Evolutionary conservation across 1,140 invertebrate species (phyloP), one percentile per base, ranked within the genome.

Genomic region (Scaptomyza graminum): DNA sequence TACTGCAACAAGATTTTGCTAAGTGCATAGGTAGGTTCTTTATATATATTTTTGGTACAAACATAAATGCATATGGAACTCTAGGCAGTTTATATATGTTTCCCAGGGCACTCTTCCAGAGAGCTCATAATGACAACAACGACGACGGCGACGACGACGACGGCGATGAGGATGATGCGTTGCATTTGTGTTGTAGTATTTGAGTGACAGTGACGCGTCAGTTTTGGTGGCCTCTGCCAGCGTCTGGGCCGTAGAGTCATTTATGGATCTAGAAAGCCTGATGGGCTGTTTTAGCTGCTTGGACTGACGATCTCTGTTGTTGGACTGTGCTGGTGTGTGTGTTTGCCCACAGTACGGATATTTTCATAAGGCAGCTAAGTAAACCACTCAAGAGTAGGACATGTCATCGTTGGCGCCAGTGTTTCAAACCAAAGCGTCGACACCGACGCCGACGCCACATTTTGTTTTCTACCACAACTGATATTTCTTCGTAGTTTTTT

Each of bases 331-430:
- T 56, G 59, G 16, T 50, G 44, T 50, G 66, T 83, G 81, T 87
- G 78, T 87, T 87, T 90, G 85, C 85, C 81, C 81, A 88, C 81
- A 78, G 68, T 71, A 88, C 79, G 79, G 83, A 87, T 90, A 87
- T 91, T 90, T 90, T 91, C 79, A 90, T 90, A 91, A 90, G 89
- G 85, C 90, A 91, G 90, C 90, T 91, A 91, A 91, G 85, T 91
- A 91, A 91, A 91, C 90, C 90, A 91, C 90, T 91, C 89, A 90
- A 90, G 31, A 34, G 89, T 90, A 87, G 90, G 90, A 91, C 79
- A 83, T 91, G 89, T 91, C 90, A 91, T 90, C 90, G 76, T 81
- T 91, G 90, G 90, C 90, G 90, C 90, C 90, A 91, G 90, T 39
- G 39, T 69, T 49, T 67, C 61, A 70, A 22, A 65, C 64, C 44